These are phyloP conservation scores for Nycteola revayana DNA, from an alignment of 2,888 invertebrate species.

Conservation along the genomic window DNA sequence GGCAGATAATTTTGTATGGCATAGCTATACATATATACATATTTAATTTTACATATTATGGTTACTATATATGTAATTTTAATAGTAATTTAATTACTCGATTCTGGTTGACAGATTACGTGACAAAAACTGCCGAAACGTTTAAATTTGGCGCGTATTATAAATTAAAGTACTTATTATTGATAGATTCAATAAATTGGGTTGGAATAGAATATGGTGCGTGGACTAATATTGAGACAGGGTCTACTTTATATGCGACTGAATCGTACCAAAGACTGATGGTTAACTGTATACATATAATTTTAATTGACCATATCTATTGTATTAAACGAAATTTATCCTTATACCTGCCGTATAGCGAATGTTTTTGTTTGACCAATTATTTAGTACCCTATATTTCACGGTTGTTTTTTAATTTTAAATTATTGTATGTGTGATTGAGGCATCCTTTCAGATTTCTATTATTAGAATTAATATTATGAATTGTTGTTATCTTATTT, in stretches of 20 bases:
- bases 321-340: conserved; percentile 30
- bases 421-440: too few relatives aligned
- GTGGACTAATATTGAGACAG: conserved; percentile 24
- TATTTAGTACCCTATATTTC: conserved; percentile 2
- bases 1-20: background rate
- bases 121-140: background rate
- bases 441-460: too few relatives aligned
- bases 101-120: background rate
- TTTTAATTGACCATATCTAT: conserved; percentile 22
- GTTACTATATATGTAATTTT: background rate
- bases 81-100: background rate
- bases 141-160: background rate
- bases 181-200: conserved; percentile 3
- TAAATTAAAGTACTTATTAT: conserved; percentile 1
- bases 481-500: too few relatives aligned
- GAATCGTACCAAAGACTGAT: conserved; percentile 57
- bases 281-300: conserved; percentile 45
- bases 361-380: conserved; percentile 6
- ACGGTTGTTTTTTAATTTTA: too few relatives aligned
- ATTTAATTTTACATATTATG: background rate
- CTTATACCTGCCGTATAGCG: conserved; percentile 21
- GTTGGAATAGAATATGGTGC: conserved; percentile 7
- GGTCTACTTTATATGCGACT: conserved; percentile 32
- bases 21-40: background rate
- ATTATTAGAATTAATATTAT: too few relatives aligned